A percentile compares a stretch with the other conserved stretches of the same genome.
Evolutionary conservation across 2,797 vertebrate genomes (phyloP).

Genomic region (Hoplostethus mediterraneus): DNA sequence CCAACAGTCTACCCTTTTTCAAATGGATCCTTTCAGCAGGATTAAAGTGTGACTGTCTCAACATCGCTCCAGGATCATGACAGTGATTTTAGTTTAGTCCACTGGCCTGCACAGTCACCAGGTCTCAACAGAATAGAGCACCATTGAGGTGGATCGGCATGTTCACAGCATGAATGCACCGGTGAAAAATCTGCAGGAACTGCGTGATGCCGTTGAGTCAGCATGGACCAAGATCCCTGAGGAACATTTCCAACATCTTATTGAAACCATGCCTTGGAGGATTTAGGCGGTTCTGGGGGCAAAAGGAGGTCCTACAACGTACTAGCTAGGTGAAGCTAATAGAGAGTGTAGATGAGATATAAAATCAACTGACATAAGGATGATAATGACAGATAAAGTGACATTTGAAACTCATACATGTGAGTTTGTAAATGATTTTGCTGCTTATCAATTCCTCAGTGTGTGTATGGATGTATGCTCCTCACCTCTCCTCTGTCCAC

Average conservation of each 20-base stretch:
- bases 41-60: neutral
- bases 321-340: neutral
- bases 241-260: neutral
- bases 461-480: conserved; percentile 13
- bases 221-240: neutral
- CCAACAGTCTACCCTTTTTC: neutral
- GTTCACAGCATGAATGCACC: neutral
- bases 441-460: neutral
- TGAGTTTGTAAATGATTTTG: no score
- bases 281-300: neutral
- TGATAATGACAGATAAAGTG: no score
- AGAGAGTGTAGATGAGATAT: neutral
- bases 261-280: neutral
- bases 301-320: neutral
- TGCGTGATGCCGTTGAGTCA: neutral
- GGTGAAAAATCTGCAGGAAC: conserved; percentile 2
- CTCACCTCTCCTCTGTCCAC: conserved; percentile 97
- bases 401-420: no score
- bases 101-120: neutral
- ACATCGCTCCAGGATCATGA: conserved; percentile 1
- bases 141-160: neutral
- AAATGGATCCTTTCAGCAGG: neutral
- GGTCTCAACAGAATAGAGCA: neutral
- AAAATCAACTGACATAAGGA: no score
- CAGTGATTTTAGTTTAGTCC: neutral